Percentiles rank a stretch among this genome's conserved stretches.
These are phyloP conservation scores for Andrena bucephala DNA, from an alignment of 2,888 invertebrate genomes.

Conservation along the genomic window DNA sequence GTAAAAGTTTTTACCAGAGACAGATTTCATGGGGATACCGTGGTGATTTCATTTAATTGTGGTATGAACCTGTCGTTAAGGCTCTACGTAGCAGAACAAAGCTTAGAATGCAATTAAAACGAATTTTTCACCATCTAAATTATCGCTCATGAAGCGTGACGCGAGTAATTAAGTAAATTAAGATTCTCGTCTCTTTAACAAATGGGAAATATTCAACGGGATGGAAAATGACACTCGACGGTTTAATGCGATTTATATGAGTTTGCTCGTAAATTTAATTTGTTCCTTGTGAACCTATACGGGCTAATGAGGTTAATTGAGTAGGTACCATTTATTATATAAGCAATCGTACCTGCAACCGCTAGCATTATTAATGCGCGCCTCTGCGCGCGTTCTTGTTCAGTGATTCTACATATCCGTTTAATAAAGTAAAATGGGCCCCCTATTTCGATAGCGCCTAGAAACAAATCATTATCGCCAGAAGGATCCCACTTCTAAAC, in stretches of 20 bases:
- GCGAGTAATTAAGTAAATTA: conserved; percentile 1
- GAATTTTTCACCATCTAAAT: too few species aligned
- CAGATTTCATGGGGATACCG: too few species aligned
- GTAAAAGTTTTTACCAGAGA: too few species aligned
- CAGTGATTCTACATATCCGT: background rate
- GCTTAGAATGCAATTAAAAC: too few species aligned
- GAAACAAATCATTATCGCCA: too few species aligned
- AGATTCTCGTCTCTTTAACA: conserved; percentile 13
- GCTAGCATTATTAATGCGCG: background rate
- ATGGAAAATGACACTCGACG: conserved; percentile 52
- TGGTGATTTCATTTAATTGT: too few species aligned
- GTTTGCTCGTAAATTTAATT: conserved; percentile 61
- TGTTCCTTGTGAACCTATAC: conserved; percentile 47
- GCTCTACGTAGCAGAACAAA: too few species aligned
- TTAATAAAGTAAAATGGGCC: too few species aligned
- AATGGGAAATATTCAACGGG: conserved; percentile 66
- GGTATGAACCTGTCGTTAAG: too few species aligned
- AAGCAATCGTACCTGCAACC: conserved; percentile 39
- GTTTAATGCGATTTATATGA: conserved; percentile 66
- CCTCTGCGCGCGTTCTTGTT: background rate
- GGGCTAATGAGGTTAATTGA: conserved; percentile 56
- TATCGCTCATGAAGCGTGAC: background rate
- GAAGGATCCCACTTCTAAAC: too few species aligned
- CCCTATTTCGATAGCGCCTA: too few species aligned
- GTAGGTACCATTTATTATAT: conserved; percentile 50